Conservation (phyloP, 2,888 invertebrate species). For the Chalcosyrphus nemorum region DNA sequence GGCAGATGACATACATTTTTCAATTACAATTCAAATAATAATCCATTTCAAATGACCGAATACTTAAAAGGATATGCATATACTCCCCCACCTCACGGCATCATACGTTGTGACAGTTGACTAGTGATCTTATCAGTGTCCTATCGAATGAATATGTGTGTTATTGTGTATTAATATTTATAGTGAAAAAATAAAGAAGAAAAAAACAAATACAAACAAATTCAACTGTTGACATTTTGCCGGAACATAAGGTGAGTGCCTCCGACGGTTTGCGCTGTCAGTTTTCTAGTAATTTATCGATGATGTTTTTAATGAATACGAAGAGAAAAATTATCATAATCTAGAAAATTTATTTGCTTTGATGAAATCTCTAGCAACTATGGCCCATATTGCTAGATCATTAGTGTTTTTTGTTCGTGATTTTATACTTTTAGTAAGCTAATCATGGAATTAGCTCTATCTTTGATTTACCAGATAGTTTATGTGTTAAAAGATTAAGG, state of each 20-base stretch:
- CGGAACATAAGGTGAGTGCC: constrained; percentile 52
- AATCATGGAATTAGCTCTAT: not conserved
- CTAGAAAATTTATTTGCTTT: constrained; percentile 9
- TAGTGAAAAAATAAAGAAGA: constrained; percentile 5
- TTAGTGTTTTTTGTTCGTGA: not conserved
- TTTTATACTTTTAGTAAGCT: not conserved
- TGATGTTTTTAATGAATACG: not conserved
- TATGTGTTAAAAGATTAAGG: not conserved
- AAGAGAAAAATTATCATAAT: constrained; percentile 11
- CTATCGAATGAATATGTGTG: constrained; percentile 10
- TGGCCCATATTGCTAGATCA: not conserved
- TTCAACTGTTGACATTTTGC: constrained; percentile 45
- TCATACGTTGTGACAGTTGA: constrained; percentile 1
- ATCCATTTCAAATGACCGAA: not conserved
- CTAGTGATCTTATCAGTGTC: constrained; percentile 18
- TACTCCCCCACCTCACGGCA: not conserved
- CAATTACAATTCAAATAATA: not conserved
- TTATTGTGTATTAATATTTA: constrained; percentile 19
- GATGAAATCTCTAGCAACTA: not conserved
- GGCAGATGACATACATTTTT: too few species aligned
- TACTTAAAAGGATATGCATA: constrained; percentile 27
- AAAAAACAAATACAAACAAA: not conserved
- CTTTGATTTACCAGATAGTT: not conserved
- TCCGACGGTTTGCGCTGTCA: constrained; percentile 52
- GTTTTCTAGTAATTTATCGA: constrained; percentile 29